Evolutionary conservation across 2,888 invertebrate genomes (phyloP).

Genomic region (Acrocyrtus sp.): DNA sequence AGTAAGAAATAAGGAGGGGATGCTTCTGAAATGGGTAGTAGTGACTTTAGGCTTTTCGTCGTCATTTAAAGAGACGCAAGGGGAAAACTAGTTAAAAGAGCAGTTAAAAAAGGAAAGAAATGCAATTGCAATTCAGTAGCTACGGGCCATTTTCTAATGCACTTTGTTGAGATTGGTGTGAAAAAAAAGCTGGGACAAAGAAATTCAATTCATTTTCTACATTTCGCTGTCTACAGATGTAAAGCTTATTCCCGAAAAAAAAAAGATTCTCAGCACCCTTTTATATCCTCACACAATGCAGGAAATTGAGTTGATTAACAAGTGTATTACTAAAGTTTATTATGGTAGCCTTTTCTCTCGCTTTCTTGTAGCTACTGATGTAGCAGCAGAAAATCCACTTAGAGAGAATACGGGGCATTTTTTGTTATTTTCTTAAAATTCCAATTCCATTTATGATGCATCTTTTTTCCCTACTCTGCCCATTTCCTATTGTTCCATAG

Average conservation of each 20-base stretch:
- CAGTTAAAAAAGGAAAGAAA: no score
- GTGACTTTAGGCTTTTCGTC: background rate
- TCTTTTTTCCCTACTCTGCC: background rate
- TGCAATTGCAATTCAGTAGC: slow-evolving; percentile 32
- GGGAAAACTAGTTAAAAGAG: no score
- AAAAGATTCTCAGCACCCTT: background rate
- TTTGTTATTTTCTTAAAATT: background rate
- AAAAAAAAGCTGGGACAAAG: background rate
- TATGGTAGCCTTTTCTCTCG: no score
- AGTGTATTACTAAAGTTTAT: no score
- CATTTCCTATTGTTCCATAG: background rate
- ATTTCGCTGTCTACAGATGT: background rate
- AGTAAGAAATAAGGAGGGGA: background rate
- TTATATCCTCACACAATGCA: background rate
- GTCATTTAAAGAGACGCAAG: background rate
- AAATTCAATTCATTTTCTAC: background rate
- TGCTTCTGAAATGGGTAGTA: background rate
- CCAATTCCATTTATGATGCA: background rate
- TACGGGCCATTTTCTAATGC: slow-evolving; percentile 28
- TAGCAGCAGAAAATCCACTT: no score
- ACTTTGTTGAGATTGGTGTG: slow-evolving; percentile 32
- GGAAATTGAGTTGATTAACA: slow-evolving; percentile 8
- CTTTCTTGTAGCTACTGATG: no score
- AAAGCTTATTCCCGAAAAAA: background rate
- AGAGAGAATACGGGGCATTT: no score